Evolutionary conservation across 1,140 invertebrate genomes (phyloP).

Genomic region (Drosophila ambigua): DNA sequence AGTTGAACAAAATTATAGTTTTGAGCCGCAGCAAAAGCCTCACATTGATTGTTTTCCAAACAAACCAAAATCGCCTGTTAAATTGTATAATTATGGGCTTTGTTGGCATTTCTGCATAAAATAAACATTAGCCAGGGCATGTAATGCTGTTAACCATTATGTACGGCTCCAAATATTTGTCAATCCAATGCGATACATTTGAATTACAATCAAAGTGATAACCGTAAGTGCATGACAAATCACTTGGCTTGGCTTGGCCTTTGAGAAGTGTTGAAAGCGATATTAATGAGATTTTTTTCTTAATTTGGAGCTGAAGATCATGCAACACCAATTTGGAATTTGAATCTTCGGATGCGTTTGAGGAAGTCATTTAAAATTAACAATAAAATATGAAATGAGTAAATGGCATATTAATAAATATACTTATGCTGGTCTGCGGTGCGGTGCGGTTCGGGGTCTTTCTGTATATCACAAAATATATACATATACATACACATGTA

Average conservation of each 20-base stretch:
- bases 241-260: constrained; percentile 5
- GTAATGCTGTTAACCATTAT: constrained; percentile 5
- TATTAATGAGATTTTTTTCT: background rate
- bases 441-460: constrained; percentile 33
- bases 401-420: constrained; percentile 45
- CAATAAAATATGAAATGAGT: constrained; percentile 15
- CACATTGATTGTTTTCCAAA: constrained; percentile 67
- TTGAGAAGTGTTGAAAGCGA: constrained; percentile 13
- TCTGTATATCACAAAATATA: constrained; percentile 19
- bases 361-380: constrained; percentile 48
- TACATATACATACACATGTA: constrained; percentile 25
- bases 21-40: constrained; percentile 49
- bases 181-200: constrained; percentile 2
- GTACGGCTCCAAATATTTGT: constrained; percentile 11
- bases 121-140: constrained; percentile 45
- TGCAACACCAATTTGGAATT: constrained; percentile 21
- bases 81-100: constrained; percentile 67
- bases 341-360: constrained; percentile 9
- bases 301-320: constrained; percentile 2
- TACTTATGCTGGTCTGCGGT: constrained; percentile 36
- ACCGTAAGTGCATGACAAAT: constrained; percentile 23
- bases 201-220: constrained; percentile 16
- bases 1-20: constrained; percentile 50
- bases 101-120: constrained; percentile 57
- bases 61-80: constrained; percentile 47